A percentile compares a stretch with the other conserved stretches of the same genome.
phyloP scores from a whole-genome alignment of 2,888 invertebrate genomes.

The Polymixis flavicincta region DNA sequence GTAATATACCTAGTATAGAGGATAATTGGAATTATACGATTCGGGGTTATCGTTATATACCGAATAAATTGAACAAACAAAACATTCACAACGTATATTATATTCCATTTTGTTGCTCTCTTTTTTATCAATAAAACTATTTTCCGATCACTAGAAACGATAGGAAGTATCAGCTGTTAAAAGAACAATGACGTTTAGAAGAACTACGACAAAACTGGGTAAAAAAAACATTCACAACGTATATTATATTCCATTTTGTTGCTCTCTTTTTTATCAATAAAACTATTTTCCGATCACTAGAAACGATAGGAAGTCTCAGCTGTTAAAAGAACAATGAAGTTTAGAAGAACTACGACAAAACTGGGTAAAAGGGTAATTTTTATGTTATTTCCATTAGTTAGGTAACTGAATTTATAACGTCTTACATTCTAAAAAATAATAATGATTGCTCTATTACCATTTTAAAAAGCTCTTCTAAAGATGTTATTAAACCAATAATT shows the following conservation, averaged over 20 bases:
- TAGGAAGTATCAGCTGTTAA: conserved; percentile 43
- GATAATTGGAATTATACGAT: conserved; percentile 5
- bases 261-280: conserved; percentile 2
- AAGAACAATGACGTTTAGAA: conserved; percentile 6
- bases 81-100: not conserved
- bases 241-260: not conserved
- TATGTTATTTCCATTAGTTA: not conserved
- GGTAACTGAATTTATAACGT: not conserved
- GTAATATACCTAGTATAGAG: conserved; percentile 12
- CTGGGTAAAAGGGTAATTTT: conserved; percentile 18
- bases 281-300: conserved; percentile 23
- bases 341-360: conserved; percentile 16
- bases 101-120: not conserved
- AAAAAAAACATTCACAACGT: conserved; percentile 1
- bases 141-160: conserved; percentile 25
- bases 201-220: conserved; percentile 16
- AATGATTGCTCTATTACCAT: too few relatives aligned
- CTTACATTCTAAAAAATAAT: not conserved
- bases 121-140: conserved; percentile 10
- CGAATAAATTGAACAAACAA: conserved; percentile 15
- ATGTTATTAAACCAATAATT: too few relatives aligned
- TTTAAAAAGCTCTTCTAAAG: not conserved
- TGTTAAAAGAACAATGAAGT: conserved; percentile 30
- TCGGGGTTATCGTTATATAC: conserved; percentile 8
- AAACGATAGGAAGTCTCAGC: conserved; percentile 37